Percentiles rank a stretch among this genome's conserved stretches.
Evolutionary conservation across 2,888 invertebrate genomes (phyloP).

Genomic region (Brachylomia viminalis): DNA sequence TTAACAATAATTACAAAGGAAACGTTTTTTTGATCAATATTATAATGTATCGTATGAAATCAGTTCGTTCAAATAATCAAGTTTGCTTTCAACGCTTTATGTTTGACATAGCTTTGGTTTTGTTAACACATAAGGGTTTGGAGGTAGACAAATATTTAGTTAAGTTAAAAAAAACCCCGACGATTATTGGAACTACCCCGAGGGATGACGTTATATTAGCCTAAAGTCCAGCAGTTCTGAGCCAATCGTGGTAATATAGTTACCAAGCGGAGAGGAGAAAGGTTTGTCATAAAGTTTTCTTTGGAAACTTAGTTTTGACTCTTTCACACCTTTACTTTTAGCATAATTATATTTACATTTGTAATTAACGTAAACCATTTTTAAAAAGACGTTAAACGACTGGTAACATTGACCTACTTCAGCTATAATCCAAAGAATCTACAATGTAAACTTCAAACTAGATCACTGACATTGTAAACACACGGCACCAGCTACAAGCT

Average conservation of each 20-base stretch:
- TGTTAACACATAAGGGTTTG: not conserved
- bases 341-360: not conserved
- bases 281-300: not conserved
- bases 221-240: not conserved
- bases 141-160: not conserved
- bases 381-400: no score
- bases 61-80: no score
- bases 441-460: not conserved
- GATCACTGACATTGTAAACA: not conserved
- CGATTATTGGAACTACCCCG: not conserved
- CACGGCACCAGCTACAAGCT: not conserved
- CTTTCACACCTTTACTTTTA: not conserved
- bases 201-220: not conserved
- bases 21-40: not conserved
- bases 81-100: not conserved
- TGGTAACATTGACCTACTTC: no score
- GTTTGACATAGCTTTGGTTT: not conserved
- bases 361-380: no score
- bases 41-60: no score
- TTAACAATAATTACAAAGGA: no score
- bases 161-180: not conserved
- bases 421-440: not conserved
- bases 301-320: not conserved
- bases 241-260: not conserved
- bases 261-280: not conserved